A percentile compares a stretch with the other conserved stretches of the same genome.
These are phyloP conservation scores for Rhinogobius similis DNA, from an alignment of 2,113 vertebrate genomes.

Conservation along the genomic window DNA sequence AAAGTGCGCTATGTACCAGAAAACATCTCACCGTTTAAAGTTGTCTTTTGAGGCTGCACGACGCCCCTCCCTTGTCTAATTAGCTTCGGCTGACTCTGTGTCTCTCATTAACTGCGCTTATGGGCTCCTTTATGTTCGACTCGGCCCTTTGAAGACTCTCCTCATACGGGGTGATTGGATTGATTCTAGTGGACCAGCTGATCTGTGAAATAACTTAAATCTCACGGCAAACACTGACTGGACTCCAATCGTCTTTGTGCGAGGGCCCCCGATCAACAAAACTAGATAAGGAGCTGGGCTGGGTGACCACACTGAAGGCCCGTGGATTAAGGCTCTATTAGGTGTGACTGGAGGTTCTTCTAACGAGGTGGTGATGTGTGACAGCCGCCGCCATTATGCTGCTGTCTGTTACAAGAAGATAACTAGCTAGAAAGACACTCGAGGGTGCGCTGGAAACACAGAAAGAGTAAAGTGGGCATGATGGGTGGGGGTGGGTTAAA, in stretches of 20 bases:
- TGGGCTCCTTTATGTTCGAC: slow-evolving; percentile 51
- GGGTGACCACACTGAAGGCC: neutral
- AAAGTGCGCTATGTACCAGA: neutral
- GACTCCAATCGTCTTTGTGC: slow-evolving; percentile 8
- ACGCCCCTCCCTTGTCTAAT: slow-evolving; percentile 33
- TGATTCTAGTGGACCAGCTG: slow-evolving; percentile 36
- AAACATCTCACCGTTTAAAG: neutral
- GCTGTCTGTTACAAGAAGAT: neutral
- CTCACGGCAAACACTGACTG: slow-evolving; percentile 2
- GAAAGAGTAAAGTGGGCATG: neutral
- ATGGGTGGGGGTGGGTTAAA: no score
- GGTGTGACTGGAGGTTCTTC: slow-evolving; percentile 9
- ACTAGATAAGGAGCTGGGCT: slow-evolving; percentile 5
- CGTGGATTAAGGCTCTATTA: slow-evolving; percentile 1
- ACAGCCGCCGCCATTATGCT: neutral
- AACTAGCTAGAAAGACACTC: neutral
- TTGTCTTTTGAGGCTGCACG: neutral
- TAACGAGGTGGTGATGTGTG: slow-evolving; percentile 11
- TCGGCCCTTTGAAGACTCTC: slow-evolving; percentile 47
- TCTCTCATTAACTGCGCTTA: slow-evolving; percentile 21
- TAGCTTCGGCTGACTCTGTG: slow-evolving; percentile 47
- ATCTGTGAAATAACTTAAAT: slow-evolving; percentile 28
- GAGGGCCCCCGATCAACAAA: neutral
- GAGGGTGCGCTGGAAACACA: neutral
- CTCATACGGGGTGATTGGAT: slow-evolving; percentile 20